A percentile compares a stretch with the other conserved stretches of the same genome.
These are phyloP conservation scores for Caenorhabditis sp. DNA, from an alignment of 2,888 invertebrate genomes.

Conservation along the genomic window DNA sequence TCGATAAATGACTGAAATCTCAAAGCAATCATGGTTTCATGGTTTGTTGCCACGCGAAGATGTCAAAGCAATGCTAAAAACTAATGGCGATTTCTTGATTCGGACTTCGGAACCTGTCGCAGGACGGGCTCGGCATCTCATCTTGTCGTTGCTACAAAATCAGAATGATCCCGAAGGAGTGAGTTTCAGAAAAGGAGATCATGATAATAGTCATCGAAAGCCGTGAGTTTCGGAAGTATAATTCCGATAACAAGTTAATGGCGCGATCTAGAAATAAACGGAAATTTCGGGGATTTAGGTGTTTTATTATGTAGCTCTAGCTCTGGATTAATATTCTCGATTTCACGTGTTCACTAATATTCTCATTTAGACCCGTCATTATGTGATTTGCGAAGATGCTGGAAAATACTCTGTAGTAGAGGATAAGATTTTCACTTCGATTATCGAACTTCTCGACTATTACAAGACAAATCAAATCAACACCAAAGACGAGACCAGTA, in stretches of 20 bases:
- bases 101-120: slow-evolving; percentile 3
- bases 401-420: slow-evolving; percentile 18
- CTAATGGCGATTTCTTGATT: neutral
- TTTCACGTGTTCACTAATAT: too few species aligned
- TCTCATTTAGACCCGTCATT: slow-evolving; percentile 45
- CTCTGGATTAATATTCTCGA: too few species aligned
- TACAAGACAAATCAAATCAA: neutral
- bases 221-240: neutral
- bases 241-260: slow-evolving; percentile 17
- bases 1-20: neutral
- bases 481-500: neutral
- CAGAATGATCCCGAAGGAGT: neutral
- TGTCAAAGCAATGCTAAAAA: slow-evolving; percentile 30
- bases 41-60: slow-evolving; percentile 3
- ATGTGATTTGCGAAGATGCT: slow-evolving; percentile 31
- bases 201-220: too few species aligned
- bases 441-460: neutral
- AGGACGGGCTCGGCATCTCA: neutral
- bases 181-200: neutral
- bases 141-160: neutral
- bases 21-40: neutral
- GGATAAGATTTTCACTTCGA: neutral
- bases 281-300: too few species aligned
- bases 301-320: too few species aligned
- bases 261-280: too few species aligned